These are phyloP conservation scores for Pantherophis alleghaniensis DNA, from an alignment of 2,797 vertebrate genomes.

Conservation along the genomic window DNA sequence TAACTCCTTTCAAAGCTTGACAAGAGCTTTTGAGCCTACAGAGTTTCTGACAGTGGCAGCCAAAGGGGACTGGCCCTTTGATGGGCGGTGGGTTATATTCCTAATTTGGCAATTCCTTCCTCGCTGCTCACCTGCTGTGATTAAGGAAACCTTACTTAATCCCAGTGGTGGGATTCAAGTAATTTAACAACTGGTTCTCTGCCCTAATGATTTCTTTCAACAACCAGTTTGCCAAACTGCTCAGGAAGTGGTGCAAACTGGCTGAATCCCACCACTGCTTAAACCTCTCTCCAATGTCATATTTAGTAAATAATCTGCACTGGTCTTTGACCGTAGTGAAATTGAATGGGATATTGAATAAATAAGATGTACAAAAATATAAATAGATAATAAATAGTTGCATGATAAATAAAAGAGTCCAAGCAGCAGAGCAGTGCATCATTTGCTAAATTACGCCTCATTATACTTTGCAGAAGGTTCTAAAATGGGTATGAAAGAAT, in stretches of 20 bases:
- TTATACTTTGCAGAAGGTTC: background rate
- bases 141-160: background rate
- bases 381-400: background rate
- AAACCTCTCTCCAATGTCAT: background rate
- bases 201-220: no score
- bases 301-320: background rate
- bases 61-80: constrained; percentile 30
- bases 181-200: no score
- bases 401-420: background rate
- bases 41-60: constrained; percentile 42
- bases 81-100: background rate
- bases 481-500: background rate
- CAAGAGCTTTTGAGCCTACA: constrained; percentile 47
- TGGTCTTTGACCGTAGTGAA: background rate
- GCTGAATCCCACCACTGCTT: background rate
- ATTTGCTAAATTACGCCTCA: background rate
- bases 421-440: background rate
- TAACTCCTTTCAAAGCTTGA: constrained; percentile 61
- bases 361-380: background rate
- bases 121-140: background rate
- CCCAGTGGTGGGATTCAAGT: background rate
- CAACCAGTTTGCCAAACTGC: no score
- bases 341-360: background rate
- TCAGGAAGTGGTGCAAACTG: no score
- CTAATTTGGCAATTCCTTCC: background rate